Percentiles rank a stretch among this genome's conserved stretches.
These are phyloP conservation scores for Clarias pachynema DNA, from an alignment of 2,797 vertebrate genomes.

Conservation along the genomic window DNA sequence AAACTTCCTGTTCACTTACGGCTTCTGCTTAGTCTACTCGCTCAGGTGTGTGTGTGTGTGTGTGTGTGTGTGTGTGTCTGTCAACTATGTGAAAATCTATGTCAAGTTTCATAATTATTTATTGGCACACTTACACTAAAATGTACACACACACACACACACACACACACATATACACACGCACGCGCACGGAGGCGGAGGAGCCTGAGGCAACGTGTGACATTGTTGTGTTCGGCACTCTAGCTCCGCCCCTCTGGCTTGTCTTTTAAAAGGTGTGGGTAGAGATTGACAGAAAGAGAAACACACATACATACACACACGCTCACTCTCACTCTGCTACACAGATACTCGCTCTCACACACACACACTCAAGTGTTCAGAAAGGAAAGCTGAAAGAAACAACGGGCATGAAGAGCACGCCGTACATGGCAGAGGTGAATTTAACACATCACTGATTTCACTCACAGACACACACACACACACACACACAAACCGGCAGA, in stretches of 20 bases:
- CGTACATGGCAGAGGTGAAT: constrained; percentile 81
- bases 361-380: constrained; percentile 20
- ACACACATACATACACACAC: constrained; percentile 28
- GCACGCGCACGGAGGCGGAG: not conserved
- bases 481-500: not conserved
- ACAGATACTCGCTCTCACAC: not conserved
- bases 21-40: not conserved
- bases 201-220: constrained; percentile 19
- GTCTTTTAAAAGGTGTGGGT: constrained; percentile 44
- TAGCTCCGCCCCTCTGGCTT: not conserved
- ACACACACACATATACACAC: not conserved
- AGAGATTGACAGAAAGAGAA: constrained; percentile 48
- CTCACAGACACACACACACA: constrained; percentile 10
- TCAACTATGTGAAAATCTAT: not conserved
- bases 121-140: not conserved
- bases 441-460: not conserved
- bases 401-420: constrained; percentile 48
- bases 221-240: not conserved
- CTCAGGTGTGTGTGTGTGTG: constrained; percentile 29
- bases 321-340: not conserved
- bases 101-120: constrained; percentile 4
- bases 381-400: constrained; percentile 40
- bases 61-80: not conserved
- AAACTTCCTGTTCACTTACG: constrained; percentile 41
- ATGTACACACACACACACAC: not conserved